phyloP scores from a whole-genome alignment of 2,888 invertebrate genomes.

The Parapristionchus giblindavisi region DNA sequence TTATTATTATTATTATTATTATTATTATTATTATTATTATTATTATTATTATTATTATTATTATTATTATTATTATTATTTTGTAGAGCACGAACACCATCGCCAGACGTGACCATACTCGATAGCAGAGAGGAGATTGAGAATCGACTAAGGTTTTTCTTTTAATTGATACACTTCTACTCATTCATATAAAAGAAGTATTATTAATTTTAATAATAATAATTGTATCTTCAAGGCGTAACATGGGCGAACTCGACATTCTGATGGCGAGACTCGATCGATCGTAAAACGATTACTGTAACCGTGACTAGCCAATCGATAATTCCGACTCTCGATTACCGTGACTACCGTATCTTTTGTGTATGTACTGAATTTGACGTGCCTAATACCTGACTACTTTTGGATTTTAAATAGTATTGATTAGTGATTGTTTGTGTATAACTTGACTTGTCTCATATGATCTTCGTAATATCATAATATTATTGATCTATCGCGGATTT shows the following conservation, averaged over 20 bases:
- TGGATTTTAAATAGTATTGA: not conserved
- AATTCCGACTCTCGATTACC: too few relatives aligned
- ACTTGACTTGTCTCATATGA: not conserved
- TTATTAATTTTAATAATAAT: not conserved
- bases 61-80: too few relatives aligned
- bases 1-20: too few relatives aligned
- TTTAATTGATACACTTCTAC: constrained; percentile 5
- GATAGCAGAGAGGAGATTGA: constrained; percentile 37
- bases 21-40: too few relatives aligned
- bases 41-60: too few relatives aligned
- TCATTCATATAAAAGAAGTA: not conserved
- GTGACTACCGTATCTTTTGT: too few relatives aligned
- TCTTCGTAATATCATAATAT: too few relatives aligned
- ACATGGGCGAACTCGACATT: constrained; percentile 34
- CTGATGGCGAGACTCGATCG: constrained; percentile 25
- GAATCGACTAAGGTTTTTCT: constrained; percentile 22
- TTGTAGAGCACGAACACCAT: constrained; percentile 3
- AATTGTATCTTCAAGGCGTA: constrained; percentile 1
- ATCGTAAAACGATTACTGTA: constrained; percentile 7
- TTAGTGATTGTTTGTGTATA: not conserved
- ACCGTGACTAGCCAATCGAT: too few relatives aligned
- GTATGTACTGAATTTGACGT: too few relatives aligned
- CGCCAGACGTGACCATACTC: constrained; percentile 27
- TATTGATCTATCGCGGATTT: too few relatives aligned
- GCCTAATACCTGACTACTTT: too few relatives aligned